Evolutionary conservation across 2,888 invertebrate species (phyloP).

Genomic region (Synanthedon formicaeformis): DNA sequence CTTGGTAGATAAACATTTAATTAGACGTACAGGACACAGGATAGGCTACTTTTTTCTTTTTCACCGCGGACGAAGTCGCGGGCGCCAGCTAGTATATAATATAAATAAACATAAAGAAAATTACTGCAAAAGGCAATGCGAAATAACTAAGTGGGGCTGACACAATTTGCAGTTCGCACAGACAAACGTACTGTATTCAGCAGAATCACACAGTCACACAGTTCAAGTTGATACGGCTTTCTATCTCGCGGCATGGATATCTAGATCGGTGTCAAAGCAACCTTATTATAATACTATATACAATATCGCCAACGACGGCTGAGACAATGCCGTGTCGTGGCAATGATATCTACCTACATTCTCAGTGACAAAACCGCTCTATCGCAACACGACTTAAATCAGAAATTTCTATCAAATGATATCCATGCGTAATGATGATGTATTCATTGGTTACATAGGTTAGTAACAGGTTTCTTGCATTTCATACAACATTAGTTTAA

Average conservation of each 20-base stretch:
- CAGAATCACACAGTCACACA: constrained; percentile 12
- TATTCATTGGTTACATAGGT: too few relatives aligned
- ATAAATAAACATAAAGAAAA: too few relatives aligned
- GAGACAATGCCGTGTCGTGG: constrained; percentile 14
- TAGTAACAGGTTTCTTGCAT: too few relatives aligned
- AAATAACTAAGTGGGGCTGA: too few relatives aligned
- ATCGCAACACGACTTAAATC: not conserved
- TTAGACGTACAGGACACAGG: too few relatives aligned
- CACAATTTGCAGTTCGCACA: constrained; percentile 9
- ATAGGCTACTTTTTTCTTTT: too few relatives aligned
- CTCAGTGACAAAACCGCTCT: not conserved
- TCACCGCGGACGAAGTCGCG: too few relatives aligned
- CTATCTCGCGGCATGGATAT: constrained; percentile 42
- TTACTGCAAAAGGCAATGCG: too few relatives aligned
- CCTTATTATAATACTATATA: constrained; percentile 30
- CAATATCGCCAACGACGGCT: constrained; percentile 5
- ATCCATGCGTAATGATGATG: not conserved
- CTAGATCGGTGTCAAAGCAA: constrained; percentile 38
- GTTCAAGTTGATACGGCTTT: constrained; percentile 16
- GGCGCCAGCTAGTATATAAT: too few relatives aligned
- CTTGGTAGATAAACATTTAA: too few relatives aligned
- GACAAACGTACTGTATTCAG: not conserved
- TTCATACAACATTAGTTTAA: too few relatives aligned
- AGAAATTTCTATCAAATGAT: constrained; percentile 1
- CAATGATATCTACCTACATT: constrained; percentile 35